Conservation (phyloP, 2,797 vertebrate genomes). For the Hoplostethus atlanticus region DNA sequence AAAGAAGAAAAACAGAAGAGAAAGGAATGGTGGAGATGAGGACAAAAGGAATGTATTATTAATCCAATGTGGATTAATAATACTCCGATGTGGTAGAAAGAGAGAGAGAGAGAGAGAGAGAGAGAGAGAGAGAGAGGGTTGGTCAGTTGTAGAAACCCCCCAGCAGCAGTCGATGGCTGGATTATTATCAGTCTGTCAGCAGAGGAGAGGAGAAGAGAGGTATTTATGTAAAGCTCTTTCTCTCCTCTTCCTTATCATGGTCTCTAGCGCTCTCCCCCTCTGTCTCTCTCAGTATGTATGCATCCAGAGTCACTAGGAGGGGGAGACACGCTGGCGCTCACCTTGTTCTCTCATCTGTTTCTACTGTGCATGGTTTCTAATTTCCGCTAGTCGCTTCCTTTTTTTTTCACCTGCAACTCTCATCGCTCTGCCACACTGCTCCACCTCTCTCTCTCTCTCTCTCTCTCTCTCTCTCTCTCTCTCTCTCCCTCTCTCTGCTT, state of each 20-base stretch:
- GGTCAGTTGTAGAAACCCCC: slow-evolving; percentile 47
- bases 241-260: slow-evolving; percentile 36
- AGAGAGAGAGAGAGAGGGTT: slow-evolving; percentile 28
- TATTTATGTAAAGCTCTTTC: slow-evolving; percentile 59
- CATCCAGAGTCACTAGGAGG: slow-evolving; percentile 36
- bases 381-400: slow-evolving; percentile 5
- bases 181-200: slow-evolving; percentile 54
- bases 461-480: slow-evolving; percentile 19
- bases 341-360: slow-evolving; percentile 24
- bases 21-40: slow-evolving; percentile 51
- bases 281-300: slow-evolving; percentile 26
- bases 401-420: slow-evolving; percentile 48
- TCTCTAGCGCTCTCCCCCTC: slow-evolving; percentile 23
- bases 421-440: slow-evolving; percentile 59
- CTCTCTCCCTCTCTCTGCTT: slow-evolving; percentile 60
- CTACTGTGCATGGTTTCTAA: no score
- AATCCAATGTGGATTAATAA: slow-evolving; percentile 10
- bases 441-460: slow-evolving; percentile 71
- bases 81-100: slow-evolving; percentile 25
- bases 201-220: slow-evolving; percentile 23
- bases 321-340: slow-evolving; percentile 23
- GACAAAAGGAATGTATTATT: slow-evolving; percentile 58
- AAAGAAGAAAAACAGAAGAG: slow-evolving; percentile 29
- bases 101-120: slow-evolving; percentile 36
- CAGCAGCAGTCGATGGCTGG: slow-evolving; percentile 41